Percentiles rank a stretch among this genome's conserved stretches.
phyloP scores from a whole-genome alignment of 2,113 vertebrate genomes.

The Barnardius zonarius region DNA sequence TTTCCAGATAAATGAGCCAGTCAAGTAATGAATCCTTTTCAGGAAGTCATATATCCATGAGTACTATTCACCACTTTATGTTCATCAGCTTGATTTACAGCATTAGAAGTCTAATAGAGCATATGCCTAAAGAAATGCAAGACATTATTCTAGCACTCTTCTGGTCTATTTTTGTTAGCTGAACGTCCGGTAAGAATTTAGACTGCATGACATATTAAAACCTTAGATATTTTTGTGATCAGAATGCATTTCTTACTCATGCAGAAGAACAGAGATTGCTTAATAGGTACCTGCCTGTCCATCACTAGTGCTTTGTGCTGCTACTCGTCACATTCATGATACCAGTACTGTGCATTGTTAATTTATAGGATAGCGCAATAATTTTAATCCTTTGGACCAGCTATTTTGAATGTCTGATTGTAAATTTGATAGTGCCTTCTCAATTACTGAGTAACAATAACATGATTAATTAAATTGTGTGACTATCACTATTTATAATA shows the following conservation, averaged over 20 bases:
- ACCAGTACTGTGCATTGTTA: background rate
- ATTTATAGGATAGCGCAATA: background rate
- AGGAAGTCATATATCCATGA: background rate
- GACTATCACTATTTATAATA: background rate
- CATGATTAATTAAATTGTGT: background rate
- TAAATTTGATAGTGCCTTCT: background rate
- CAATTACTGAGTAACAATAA: background rate
- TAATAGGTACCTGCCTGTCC: background rate
- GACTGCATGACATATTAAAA: background rate
- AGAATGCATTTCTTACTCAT: background rate
- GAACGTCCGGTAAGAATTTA: background rate
- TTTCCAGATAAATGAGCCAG: background rate
- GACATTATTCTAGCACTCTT: background rate
- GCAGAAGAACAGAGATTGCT: background rate
- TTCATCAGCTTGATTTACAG: background rate
- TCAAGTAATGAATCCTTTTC: background rate
- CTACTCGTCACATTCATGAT: background rate
- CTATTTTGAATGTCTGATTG: background rate
- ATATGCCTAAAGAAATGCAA: background rate
- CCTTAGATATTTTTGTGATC: background rate
- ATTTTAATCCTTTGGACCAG: background rate
- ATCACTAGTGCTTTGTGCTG: background rate
- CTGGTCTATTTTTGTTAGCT: background rate
- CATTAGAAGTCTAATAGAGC: background rate
- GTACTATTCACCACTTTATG: background rate